Base-by-base conservation (phyloP, 2,113 vertebrate species). In the Muntiacus muntjak region DNA sequence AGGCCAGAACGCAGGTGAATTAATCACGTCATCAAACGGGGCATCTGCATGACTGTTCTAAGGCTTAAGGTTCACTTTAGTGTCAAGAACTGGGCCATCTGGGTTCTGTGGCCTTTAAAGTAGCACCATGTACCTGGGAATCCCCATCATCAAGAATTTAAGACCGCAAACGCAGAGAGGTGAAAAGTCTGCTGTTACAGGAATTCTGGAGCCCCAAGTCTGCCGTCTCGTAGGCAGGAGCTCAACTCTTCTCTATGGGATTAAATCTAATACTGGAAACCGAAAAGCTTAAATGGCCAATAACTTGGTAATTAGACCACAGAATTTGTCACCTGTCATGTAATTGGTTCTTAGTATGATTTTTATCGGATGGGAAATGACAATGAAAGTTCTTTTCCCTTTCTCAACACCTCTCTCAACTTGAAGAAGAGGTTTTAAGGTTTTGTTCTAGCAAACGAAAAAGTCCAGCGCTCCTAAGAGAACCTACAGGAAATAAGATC, bases 21-120 rank as follows among this genome's bases (percentile, higher is more conserved):
- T n/a, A 84, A 84, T 50, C 40, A 30, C 13, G 14, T 57, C 33
- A 83, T 82, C 30, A 60, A 57, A 19, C 16, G 78, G 91, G 87
- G 43, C 47, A 60, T 74, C n/a, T 55, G 71, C 26, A 30, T 45
- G 86, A 96, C 79, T 91, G 47, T 81, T 95, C 96, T 97, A 95
- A 97, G 98, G 95, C 97, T 94, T 93, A 87, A 67, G 89, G 97
- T 55, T 93, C n/a, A 91, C 45, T 93, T 85, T 83, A 89, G 54
- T 52, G 89, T 96, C 90, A 81, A 82, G 79, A 83, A 83, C n/a
- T 76, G 14, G 92, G 95, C 90, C 94, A 87, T 57, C 52, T 58
- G 58, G 82, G 92, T 52, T 54, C 79, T 58, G 11, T 87, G 96
- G 91, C 94, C 94, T 91, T 87, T 83, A 79, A 88, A 94, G 93